These are phyloP conservation scores for Tetramorium bicarinatum DNA, from an alignment of 2,888 invertebrate species.

Conservation along the genomic window DNA sequence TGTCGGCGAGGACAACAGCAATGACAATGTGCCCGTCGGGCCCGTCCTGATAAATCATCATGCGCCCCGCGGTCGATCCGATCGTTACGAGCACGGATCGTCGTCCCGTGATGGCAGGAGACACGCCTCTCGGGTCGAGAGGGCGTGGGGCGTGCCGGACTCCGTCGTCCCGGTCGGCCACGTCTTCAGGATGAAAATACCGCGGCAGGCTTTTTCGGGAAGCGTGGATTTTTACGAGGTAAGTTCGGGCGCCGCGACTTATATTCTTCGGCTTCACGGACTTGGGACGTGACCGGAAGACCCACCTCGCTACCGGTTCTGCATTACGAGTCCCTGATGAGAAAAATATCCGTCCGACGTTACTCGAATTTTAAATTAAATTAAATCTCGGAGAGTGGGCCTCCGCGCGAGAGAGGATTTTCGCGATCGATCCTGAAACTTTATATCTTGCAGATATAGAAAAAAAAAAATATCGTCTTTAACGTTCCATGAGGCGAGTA, in stretches of 20 bases:
- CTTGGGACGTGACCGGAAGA: conserved; percentile 8
- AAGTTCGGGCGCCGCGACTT: conserved; percentile 68
- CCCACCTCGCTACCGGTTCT: background rate
- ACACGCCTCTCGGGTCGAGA: conserved; percentile 75
- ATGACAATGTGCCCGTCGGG: conserved; percentile 14
- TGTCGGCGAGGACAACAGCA: conserved; percentile 79
- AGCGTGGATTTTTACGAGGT: conserved; percentile 91
- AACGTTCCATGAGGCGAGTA: background rate
- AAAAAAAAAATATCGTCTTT: background rate
- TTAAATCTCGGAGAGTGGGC: background rate
- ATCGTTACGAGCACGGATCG: conserved; percentile 56
- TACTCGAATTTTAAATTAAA: conserved; percentile 7
- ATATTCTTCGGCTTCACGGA: background rate
- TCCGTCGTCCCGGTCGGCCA: conserved; percentile 90
- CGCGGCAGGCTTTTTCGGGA: conserved; percentile 91
- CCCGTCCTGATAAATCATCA: conserved; percentile 57
- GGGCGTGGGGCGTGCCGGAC: conserved; percentile 88
- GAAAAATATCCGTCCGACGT: conserved; percentile 24
- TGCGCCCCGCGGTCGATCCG: conserved; percentile 55
- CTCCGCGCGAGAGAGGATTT: background rate
- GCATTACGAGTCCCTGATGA: conserved; percentile 5
- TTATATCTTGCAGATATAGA: background rate
- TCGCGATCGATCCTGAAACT: background rate
- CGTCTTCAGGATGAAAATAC: conserved; percentile 91
- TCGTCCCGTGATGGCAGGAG: conserved; percentile 53